Percentiles rank a stretch among this genome's conserved stretches.
Conservation (phyloP, 2,797 vertebrate species). For the Delichon dasypus region DNA sequence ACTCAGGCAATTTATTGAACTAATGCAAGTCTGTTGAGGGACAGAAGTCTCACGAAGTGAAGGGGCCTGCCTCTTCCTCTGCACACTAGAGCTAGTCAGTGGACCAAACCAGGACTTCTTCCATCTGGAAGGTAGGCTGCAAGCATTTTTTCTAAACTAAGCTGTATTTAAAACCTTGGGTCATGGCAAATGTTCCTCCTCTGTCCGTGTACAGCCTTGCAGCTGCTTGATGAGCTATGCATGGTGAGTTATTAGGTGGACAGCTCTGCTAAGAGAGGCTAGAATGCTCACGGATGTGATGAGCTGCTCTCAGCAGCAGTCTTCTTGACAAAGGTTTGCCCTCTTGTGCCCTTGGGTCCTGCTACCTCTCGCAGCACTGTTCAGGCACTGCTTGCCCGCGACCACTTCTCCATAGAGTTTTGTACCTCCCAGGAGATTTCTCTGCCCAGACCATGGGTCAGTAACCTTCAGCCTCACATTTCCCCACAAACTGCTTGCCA, state of each 20-base stretch:
- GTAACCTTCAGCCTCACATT: not conserved
- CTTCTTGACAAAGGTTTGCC: not conserved
- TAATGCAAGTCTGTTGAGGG: not conserved
- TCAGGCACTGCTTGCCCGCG: not conserved
- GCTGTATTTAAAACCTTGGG: not conserved
- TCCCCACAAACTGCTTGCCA: not conserved
- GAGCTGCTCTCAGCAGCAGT: not conserved
- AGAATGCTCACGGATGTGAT: not conserved
- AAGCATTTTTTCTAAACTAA: not conserved
- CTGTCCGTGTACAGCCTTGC: not conserved
- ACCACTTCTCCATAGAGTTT: not conserved
- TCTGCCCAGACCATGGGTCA: not conserved
- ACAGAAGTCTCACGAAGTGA: not conserved
- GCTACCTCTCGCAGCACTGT: rapidly evolving
- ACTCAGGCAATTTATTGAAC: too few relatives aligned
- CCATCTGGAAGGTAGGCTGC: not conserved
- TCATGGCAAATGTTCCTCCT: not conserved
- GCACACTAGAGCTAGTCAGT: not conserved
- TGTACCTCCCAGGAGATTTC: not conserved
- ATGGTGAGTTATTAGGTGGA: not conserved
- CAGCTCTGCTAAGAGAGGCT: not conserved
- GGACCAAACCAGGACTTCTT: not conserved
- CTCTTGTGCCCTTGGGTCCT: not conserved
- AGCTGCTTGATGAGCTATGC: too few relatives aligned
- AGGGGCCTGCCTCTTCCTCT: not conserved